phyloP scores from a whole-genome alignment of 1,140 invertebrate species.

The Drosophila persimilis region DNA sequence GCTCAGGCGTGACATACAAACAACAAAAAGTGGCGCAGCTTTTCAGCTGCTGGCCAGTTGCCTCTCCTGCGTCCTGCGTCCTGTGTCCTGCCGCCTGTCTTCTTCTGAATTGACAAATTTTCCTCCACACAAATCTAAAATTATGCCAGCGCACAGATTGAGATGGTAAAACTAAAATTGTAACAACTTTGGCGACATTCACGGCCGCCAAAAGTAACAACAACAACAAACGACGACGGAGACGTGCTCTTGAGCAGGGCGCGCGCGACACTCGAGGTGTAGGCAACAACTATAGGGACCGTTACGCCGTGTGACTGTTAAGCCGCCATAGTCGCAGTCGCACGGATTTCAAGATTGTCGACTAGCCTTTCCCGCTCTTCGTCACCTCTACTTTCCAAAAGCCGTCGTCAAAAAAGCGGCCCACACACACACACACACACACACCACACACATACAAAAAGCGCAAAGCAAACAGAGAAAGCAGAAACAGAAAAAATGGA shows the following conservation, averaged over 20 bases:
- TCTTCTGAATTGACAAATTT: slow-evolving; percentile 52
- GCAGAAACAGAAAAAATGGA: slow-evolving; percentile 22
- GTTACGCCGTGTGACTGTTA: slow-evolving; percentile 13
- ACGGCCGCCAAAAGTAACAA: slow-evolving; percentile 25
- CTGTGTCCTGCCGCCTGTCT: slow-evolving; percentile 10
- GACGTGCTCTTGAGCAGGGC: slow-evolving; percentile 37
- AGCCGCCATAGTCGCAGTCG: slow-evolving; percentile 25
- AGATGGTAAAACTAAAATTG: slow-evolving; percentile 42
- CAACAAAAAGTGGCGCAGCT: slow-evolving; percentile 13
- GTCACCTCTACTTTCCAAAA: too few species aligned
- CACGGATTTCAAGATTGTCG: slow-evolving; percentile 47
- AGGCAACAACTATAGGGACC: slow-evolving; percentile 42
- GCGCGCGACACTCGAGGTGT: slow-evolving; percentile 65
- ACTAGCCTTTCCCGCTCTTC: too few species aligned
- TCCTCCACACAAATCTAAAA: slow-evolving; percentile 51
- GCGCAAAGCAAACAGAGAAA: slow-evolving; percentile 4
- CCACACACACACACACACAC: too few species aligned
- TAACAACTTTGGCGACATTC: slow-evolving; percentile 44
- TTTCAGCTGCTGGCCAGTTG: background rate
- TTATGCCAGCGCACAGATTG: slow-evolving; percentile 37
- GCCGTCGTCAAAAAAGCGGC: too few species aligned
- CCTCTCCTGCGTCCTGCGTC: slow-evolving; percentile 1
- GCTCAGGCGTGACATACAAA: slow-evolving; percentile 33
- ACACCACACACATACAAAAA: background rate
- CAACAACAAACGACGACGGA: slow-evolving; percentile 3